Conservation (phyloP, 2,797 vertebrate genomes). For the Mus spretus region DNA sequence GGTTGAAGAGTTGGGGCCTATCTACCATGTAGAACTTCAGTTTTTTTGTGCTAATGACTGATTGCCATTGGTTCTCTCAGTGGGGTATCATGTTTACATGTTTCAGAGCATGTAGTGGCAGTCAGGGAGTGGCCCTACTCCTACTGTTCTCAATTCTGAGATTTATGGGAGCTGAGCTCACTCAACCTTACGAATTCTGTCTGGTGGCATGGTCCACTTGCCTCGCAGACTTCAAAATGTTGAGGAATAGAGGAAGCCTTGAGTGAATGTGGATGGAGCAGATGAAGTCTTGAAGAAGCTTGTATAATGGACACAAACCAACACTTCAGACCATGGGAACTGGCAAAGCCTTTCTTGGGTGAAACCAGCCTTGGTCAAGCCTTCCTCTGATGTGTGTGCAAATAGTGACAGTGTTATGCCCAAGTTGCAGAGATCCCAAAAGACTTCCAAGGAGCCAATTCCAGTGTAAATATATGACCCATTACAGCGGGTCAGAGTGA, state of each 20-base stretch:
- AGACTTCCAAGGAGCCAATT: background rate
- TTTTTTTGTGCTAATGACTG: background rate
- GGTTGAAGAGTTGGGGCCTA: background rate
- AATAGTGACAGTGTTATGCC: background rate
- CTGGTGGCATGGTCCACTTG: background rate
- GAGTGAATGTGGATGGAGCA: background rate
- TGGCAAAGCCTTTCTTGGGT: background rate
- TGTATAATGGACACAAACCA: background rate
- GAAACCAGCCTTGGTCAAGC: background rate
- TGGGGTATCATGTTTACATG: background rate
- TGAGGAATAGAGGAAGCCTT: background rate
- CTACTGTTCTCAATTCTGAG: background rate
- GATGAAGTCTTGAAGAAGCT: background rate
- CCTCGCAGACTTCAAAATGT: background rate
- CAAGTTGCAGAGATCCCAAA: background rate
- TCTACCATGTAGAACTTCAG: background rate
- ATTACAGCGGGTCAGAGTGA: background rate
- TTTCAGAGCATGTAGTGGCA: background rate
- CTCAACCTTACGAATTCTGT: background rate
- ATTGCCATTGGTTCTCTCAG: background rate
- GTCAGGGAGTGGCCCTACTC: background rate
- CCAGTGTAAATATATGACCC: background rate
- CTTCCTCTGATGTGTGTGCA: background rate
- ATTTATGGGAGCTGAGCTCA: background rate
- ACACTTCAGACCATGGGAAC: background rate